phyloP scores from a whole-genome alignment of 2,113 vertebrate species.

The Tragelaphus buxtoni region DNA sequence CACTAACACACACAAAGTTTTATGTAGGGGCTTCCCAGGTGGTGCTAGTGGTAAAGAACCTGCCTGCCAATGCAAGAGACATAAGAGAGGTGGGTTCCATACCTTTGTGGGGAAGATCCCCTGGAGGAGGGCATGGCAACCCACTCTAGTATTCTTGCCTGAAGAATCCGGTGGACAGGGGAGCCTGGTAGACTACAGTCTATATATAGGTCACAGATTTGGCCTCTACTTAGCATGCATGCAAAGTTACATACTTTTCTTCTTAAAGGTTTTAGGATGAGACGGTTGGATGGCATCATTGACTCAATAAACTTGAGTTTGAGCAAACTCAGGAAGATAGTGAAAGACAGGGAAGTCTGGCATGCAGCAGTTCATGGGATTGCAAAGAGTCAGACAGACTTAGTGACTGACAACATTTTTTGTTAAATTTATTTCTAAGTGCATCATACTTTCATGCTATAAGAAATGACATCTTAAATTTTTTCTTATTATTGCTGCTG shows the following conservation, averaged over 20 bases:
- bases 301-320: background rate
- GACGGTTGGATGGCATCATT: background rate
- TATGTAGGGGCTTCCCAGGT: background rate
- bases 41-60: background rate
- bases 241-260: background rate
- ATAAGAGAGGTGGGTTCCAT: background rate
- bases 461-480: background rate
- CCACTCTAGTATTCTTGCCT: background rate
- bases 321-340: background rate
- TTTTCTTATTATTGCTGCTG: background rate
- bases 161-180: background rate
- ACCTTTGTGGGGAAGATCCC: background rate
- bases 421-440: conserved; percentile 2
- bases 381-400: background rate
- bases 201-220: too few relatives aligned
- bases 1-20: background rate
- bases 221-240: too few relatives aligned
- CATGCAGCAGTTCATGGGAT: background rate
- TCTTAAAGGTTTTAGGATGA: background rate
- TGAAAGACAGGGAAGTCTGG: background rate
- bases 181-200: too few relatives aligned
- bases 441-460: background rate
- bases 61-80: background rate
- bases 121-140: background rate
- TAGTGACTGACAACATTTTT: background rate